Conservation (phyloP, 2,113 vertebrate species). For the Gallinago jamesoni region DNA sequence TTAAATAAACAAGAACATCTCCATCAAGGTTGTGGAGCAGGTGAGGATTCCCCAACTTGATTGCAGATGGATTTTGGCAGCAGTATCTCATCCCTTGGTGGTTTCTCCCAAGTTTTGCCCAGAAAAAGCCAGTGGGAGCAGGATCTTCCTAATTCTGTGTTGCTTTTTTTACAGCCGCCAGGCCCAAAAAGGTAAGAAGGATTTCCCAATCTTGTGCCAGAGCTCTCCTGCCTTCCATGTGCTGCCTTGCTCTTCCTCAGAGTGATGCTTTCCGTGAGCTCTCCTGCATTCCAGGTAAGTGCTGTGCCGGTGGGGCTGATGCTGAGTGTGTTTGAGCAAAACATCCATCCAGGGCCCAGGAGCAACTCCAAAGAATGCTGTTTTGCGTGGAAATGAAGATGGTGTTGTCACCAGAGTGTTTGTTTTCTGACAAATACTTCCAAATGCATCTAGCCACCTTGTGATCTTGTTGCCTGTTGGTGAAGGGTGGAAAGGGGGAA, state of each 20-base stretch:
- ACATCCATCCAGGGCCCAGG: not conserved
- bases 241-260: not conserved
- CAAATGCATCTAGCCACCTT: accelerated
- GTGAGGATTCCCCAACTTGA: not conserved
- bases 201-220: not conserved
- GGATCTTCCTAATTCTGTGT: not conserved
- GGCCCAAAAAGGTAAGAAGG: not conserved
- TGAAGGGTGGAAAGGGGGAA: no score
- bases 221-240: not conserved
- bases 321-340: not conserved
- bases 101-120: not conserved
- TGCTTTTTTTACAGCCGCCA: not conserved
- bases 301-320: accelerated
- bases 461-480: not conserved
- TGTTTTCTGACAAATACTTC: not conserved
- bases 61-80: not conserved
- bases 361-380: accelerated
- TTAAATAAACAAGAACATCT: not conserved
- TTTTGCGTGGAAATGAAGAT: not conserved
- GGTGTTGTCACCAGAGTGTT: not conserved
- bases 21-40: not conserved
- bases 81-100: not conserved
- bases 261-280: accelerated
- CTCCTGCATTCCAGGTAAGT: not conserved
- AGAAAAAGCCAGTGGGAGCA: not conserved